A percentile compares a stretch with the other conserved stretches of the same genome.
These are phyloP conservation scores for Malurus splendens DNA, from an alignment of 2,797 vertebrate genomes.

Conservation along the genomic window DNA sequence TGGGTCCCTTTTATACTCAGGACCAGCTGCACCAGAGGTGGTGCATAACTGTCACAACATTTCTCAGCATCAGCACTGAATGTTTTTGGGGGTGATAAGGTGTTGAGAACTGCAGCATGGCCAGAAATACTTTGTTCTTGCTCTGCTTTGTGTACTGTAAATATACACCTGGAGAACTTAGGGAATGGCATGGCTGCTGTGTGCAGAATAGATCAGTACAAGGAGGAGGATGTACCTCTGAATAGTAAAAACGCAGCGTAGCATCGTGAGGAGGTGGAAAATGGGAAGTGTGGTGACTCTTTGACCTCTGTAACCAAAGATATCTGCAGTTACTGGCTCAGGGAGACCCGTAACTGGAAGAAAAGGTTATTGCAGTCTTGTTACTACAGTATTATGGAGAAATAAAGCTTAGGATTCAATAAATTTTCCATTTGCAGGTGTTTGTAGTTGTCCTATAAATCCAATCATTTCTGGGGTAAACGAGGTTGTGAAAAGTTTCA, in stretches of 20 bases:
- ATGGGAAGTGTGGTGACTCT: neutral
- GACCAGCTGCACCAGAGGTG: neutral
- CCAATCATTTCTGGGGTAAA: slow-evolving; percentile 16
- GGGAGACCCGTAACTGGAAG: neutral
- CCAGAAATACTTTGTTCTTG: neutral
- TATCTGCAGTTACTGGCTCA: neutral
- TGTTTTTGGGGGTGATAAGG: neutral
- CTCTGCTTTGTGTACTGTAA: neutral
- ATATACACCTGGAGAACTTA: neutral
- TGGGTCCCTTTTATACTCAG: neutral
- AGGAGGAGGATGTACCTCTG: neutral
- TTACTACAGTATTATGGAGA: slow-evolving; percentile 13
- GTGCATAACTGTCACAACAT: neutral
- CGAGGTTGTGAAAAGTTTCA: neutral
- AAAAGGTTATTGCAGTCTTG: slow-evolving; percentile 4
- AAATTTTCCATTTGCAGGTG: slow-evolving; percentile 43
- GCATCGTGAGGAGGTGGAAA: neutral
- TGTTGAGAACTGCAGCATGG: neutral
- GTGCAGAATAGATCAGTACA: neutral
- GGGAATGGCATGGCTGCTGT: neutral
- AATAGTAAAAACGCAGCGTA: accelerated
- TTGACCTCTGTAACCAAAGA: neutral
- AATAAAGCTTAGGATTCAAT: slow-evolving; percentile 43
- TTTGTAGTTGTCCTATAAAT: slow-evolving; percentile 40
- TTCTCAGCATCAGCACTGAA: neutral